Evolutionary conservation across 2,113 vertebrate genomes (phyloP), one percentile per base, ranked within the genome.

Genomic region (Barnardius zonarius): DNA sequence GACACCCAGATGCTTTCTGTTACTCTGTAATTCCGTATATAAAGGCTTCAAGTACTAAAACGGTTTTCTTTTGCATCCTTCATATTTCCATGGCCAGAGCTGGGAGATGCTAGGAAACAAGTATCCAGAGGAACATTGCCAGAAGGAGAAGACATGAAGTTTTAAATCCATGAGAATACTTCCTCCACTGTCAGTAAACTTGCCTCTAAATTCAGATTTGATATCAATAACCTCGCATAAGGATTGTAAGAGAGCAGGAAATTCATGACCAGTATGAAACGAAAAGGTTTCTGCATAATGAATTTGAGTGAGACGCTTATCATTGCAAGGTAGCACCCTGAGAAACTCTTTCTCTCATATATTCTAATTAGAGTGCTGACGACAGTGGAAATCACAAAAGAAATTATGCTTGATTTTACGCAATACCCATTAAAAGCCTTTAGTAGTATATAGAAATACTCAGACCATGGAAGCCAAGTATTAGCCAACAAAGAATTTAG

Each of bases 1-100:
- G 68, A 88, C 48, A 92, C 41, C 75, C 30, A 91, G 80, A 96
- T 66, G 55, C 48, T 92, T 95, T 93, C 68, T 82, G 41, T 62
- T 77, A 75, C 80, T 95, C 88, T 94, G 54, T 44, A 96, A 80
- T 95, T 95, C 77, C 93, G 70, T 88, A 85, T 83, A 17, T 83
- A 39, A 64, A 66, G 18, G 51, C 33, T 92, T 94, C 62, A 91
- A 95, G 31, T 33, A 51, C 37, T 52, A 49, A 17, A 39, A 61
- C 6, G 3, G 18, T 51, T 83, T 79, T 67, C 49, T 72, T 68
- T 69, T 61, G 23, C 2, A 0, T 24, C 20, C 18, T 81, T 86
- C 55, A 67, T 24, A 78, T 73, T 73, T 82, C 69, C 17, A 33
- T 1, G 1, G n/a, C n/a, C 24, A 89, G 44, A 84, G 41, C 20